Evolutionary conservation across 2,113 vertebrate species (phyloP), one percentile per base, ranked within the genome.

Genomic region (Tachycineta bicolor): DNA sequence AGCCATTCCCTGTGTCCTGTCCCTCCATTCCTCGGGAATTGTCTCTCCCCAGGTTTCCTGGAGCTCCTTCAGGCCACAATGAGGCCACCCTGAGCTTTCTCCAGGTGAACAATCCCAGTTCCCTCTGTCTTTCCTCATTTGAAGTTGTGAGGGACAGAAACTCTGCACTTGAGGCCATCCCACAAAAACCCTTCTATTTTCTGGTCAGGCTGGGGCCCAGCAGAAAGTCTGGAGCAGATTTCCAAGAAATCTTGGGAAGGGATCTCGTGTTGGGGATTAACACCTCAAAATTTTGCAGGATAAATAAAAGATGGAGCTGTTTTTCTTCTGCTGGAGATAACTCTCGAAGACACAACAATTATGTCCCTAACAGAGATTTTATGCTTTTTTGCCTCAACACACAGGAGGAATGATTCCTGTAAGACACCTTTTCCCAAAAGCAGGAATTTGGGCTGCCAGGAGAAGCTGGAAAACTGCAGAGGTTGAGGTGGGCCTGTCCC

Each of bases 1-100:
- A 37, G 55, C 69, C 70, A 75, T 58, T 75, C 50, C 50, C 60
- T 47, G 60, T 1, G 2, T 77, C 6, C 73, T 68, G 73, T 11
- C 37, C 18, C 37, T 77, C 1, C 47, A 53, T 0, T 2, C 84
- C 64, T 37, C 62, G 63, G 11, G 0, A 60, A 44, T 60, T 37
- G 18, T 46, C 63, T 53, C 37, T 77, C 63, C 44, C 33, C 55
- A 46, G 0, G 0, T 10, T 53, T 39, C 39, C 7, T 87, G 55
- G 0, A 0, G 28, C 55, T 39, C 64, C 63, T 60, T 12, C 55
- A 59, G 71, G 15, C 37, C 83, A 17, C 60, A 7, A 0, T 4
- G 12, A 68, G 44, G 6, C 17, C 63, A 34, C 2, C 11, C 44
- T 44, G 9, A 87, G 5, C 31, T 28, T 5, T 79, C 10, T 47